phyloP scores from a whole-genome alignment of 2,888 invertebrate genomes.

The Eilema sororculum region DNA sequence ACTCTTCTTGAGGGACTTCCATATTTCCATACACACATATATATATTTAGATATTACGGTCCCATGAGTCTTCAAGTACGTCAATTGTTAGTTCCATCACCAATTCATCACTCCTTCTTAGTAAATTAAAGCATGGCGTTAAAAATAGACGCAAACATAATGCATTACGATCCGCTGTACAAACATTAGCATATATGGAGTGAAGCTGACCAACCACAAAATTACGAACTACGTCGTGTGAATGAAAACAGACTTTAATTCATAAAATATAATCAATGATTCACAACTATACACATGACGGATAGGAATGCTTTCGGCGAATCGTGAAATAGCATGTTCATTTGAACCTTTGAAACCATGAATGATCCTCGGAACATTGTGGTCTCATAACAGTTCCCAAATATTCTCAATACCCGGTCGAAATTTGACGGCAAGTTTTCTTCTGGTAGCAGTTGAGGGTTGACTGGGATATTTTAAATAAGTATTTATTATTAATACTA shows the following conservation, averaged over 20 bases:
- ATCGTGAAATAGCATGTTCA: neutral
- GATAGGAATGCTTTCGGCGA: neutral
- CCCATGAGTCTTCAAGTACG: neutral
- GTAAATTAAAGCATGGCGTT: neutral
- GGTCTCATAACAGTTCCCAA: neutral
- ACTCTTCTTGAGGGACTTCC: neutral
- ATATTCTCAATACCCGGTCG: neutral
- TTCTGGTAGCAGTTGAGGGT: neutral
- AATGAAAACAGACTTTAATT: neutral
- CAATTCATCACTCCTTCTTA: neutral
- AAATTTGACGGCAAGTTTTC: neutral
- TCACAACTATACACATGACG: neutral
- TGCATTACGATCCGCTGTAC: neutral
- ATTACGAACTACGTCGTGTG: neutral
- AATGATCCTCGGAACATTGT: neutral
- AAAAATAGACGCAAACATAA: neutral
- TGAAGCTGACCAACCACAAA: neutral
- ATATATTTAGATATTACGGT: neutral
- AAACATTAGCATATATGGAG: neutral
- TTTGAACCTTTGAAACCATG: neutral
- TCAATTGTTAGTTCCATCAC: neutral
- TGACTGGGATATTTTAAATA: neutral
- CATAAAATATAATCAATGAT: neutral
- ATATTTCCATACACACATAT: no score
- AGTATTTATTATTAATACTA: no score